phyloP scores from a whole-genome alignment of 2,113 vertebrate genomes.

The Centropus unirufus region DNA sequence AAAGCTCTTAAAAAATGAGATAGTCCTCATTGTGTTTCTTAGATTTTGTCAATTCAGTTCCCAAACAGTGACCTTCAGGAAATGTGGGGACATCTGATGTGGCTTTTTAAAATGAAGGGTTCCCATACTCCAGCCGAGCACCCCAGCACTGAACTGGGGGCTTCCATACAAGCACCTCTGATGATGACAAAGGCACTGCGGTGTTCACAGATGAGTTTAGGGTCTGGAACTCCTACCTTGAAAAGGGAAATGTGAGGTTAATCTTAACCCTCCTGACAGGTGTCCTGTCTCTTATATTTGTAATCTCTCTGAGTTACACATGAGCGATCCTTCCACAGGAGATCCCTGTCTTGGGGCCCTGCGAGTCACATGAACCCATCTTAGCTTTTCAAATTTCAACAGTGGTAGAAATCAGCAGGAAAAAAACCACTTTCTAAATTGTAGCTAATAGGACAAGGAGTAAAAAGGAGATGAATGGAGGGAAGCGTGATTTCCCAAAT shows the following conservation, averaged over 20 bases:
- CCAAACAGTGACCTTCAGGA: neutral
- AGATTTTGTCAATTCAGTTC: neutral
- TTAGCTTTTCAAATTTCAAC: neutral
- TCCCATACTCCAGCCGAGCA: neutral
- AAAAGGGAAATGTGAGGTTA: neutral
- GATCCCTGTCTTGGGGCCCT: neutral
- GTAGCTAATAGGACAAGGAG: neutral
- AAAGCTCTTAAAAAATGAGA: neutral
- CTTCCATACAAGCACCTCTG: rapidly evolving
- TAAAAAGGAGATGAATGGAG: neutral
- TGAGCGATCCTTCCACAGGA: neutral
- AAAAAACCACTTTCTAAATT: neutral
- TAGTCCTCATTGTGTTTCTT: neutral
- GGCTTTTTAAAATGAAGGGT: neutral
- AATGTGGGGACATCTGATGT: neutral
- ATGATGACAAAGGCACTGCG: neutral
- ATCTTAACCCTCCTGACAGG: neutral
- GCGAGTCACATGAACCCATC: neutral
- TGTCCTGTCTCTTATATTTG: neutral
- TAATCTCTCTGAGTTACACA: neutral
- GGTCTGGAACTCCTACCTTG: rapidly evolving
- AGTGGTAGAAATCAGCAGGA: neutral
- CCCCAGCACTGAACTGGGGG: neutral
- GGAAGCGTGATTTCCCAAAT: neutral
- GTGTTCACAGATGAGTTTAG: neutral